Evolutionary conservation across 2,797 vertebrate species (phyloP).

Genomic region (Rhodeus uyekii): DNA sequence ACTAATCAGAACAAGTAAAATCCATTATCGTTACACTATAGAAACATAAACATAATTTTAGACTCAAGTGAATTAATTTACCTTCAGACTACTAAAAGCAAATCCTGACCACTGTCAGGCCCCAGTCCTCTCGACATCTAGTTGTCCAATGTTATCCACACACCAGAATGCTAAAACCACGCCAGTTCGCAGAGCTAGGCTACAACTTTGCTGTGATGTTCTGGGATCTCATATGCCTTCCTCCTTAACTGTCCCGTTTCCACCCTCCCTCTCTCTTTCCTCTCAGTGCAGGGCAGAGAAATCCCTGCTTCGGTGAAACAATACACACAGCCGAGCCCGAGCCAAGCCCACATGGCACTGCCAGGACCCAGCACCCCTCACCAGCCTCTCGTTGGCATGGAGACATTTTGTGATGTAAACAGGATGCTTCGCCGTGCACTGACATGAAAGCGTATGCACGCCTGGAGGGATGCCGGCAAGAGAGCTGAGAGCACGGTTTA

Average conservation of each 20-base stretch:
- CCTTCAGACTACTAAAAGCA: constrained; percentile 24
- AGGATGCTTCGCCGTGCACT: constrained; percentile 44
- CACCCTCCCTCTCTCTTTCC: constrained; percentile 14
- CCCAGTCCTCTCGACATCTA: background rate
- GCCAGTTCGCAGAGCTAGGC: constrained; percentile 10
- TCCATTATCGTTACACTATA: no score
- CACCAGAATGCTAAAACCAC: constrained; percentile 42
- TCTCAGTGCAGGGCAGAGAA: constrained; percentile 62
- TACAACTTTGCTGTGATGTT: constrained; percentile 42
- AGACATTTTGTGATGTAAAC: constrained; percentile 60
- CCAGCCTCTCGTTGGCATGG: constrained; percentile 50
- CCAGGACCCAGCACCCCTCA: constrained; percentile 62
- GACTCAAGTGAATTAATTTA: background rate
- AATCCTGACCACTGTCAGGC: background rate
- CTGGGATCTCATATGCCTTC: constrained; percentile 3
- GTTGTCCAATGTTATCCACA: background rate
- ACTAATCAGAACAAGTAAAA: background rate
- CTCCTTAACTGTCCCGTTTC: constrained; percentile 29
- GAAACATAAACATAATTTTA: background rate
- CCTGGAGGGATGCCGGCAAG: background rate
- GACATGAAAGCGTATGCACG: constrained; percentile 26
- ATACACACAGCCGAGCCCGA: constrained; percentile 54
- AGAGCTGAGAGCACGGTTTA: background rate
- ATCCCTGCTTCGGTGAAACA: constrained; percentile 58
- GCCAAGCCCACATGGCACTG: constrained; percentile 65